A percentile compares a stretch with the other conserved stretches of the same genome.
Conservation (phyloP, 1,140 invertebrate genomes). For the Zophobas morio region DNA sequence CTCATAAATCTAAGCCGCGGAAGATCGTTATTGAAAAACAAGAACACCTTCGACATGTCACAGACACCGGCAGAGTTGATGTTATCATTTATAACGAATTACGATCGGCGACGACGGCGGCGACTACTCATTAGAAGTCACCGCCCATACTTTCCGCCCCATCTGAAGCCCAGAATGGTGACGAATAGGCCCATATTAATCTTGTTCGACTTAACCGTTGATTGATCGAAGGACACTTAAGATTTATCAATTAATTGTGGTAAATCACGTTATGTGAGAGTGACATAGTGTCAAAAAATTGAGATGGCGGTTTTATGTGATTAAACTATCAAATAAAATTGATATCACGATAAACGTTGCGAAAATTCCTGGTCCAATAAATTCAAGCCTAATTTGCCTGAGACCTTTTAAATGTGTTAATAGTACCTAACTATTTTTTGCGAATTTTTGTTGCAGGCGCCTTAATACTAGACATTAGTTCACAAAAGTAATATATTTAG, state of each 20-base stretch:
- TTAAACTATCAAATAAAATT: too few relatives aligned
- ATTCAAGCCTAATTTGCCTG: too few relatives aligned
- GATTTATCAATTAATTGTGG: constrained; percentile 1
- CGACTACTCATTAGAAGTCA: constrained; percentile 46
- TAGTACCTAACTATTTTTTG: too few relatives aligned
- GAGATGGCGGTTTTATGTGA: too few relatives aligned
- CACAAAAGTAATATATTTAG: neutral
- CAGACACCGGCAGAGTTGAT: constrained; percentile 40
- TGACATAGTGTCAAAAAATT: too few relatives aligned
- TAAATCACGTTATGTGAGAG: neutral
- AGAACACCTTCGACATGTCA: constrained; percentile 46
- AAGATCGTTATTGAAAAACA: constrained; percentile 45
- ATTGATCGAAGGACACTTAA: constrained; percentile 31
- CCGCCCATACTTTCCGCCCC: constrained; percentile 35
- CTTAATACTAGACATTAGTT: too few relatives aligned
- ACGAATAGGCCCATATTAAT: constrained; percentile 40
- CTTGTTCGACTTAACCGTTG: constrained; percentile 33
- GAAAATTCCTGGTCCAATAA: too few relatives aligned
- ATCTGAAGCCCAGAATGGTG: constrained; percentile 26
- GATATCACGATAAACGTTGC: too few relatives aligned
- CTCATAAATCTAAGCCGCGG: constrained; percentile 18
- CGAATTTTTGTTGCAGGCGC: too few relatives aligned
- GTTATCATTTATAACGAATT: constrained; percentile 48
- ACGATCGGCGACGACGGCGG: constrained; percentile 44
- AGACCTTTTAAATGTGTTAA: too few relatives aligned